These are phyloP conservation scores for Erpornis zantholeuca DNA, from an alignment of 2,113 vertebrate species.

Conservation along the genomic window DNA sequence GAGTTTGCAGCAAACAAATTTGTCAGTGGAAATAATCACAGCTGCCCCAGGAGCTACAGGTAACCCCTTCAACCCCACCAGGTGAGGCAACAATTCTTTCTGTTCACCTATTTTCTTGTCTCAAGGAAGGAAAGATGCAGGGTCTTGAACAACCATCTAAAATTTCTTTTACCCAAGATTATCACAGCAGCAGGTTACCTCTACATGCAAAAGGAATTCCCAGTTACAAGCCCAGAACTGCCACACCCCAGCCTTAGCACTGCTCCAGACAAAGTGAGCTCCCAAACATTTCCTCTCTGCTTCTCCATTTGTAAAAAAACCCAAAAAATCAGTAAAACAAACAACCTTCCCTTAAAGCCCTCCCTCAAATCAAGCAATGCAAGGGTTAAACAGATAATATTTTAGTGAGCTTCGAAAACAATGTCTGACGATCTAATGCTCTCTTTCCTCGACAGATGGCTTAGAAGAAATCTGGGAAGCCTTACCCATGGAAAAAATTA, in stretches of 20 bases:
- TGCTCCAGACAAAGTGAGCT: neutral
- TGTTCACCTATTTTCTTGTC: neutral
- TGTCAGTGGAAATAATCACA: neutral
- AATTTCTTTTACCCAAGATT: neutral
- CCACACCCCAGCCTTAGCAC: neutral
- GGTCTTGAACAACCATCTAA: neutral
- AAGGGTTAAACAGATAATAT: conserved; percentile 48
- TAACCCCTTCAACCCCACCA: neutral
- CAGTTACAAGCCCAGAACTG: neutral
- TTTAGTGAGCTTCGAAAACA: conserved; percentile 43
- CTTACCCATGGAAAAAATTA: conserved; percentile 30
- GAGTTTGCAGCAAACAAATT: neutral
- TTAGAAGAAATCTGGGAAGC: conserved; percentile 50
- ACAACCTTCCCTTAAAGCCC: neutral
- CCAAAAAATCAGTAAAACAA: neutral
- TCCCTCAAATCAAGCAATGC: neutral
- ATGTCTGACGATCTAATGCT: conserved; percentile 34
- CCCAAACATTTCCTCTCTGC: neutral
- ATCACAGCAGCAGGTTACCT: neutral
- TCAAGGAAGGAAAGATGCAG: neutral
- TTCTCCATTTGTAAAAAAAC: neutral
- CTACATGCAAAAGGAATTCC: neutral
- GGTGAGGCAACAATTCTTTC: neutral
- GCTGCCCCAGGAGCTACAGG: neutral
- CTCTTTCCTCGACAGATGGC: conserved; percentile 53